A percentile compares a stretch with the other conserved stretches of the same genome.
phyloP scores from a whole-genome alignment of 2,113 vertebrate species.

The Symphodus melops region DNA sequence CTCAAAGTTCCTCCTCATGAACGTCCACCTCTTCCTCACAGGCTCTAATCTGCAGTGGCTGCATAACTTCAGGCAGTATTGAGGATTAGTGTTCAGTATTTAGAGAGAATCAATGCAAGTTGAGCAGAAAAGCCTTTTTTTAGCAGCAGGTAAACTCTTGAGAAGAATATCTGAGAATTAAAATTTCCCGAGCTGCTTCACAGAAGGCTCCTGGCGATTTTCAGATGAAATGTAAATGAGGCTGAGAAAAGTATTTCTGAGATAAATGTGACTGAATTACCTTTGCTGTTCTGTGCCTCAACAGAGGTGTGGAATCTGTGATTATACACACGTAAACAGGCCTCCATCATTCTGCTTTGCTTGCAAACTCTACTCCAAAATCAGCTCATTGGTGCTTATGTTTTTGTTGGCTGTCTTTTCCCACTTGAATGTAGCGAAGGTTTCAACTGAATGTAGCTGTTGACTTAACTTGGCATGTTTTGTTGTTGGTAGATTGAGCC shows the following conservation, averaged over 20 bases:
- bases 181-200: constrained; percentile 1
- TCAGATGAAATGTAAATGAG: constrained; percentile 16
- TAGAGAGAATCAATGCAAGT: neutral
- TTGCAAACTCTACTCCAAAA: constrained; percentile 8
- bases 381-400: constrained; percentile 32
- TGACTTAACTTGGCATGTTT: constrained; percentile 24
- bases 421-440: constrained; percentile 55
- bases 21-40: neutral
- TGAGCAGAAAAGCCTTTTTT: neutral
- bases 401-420: constrained; percentile 28
- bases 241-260: constrained; percentile 22
- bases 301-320: neutral
- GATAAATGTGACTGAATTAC: neutral
- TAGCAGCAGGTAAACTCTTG: too few relatives aligned
- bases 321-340: constrained; percentile 6
- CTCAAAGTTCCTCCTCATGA: constrained; percentile 13
- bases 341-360: constrained; percentile 15
- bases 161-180: neutral
- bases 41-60: neutral
- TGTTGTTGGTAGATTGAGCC: constrained; percentile 4
- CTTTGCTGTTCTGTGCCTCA: constrained; percentile 10
- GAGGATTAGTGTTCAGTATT: neutral
- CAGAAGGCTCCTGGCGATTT: constrained; percentile 2
- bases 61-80: constrained; percentile 13
- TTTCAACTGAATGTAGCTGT: constrained; percentile 44